Evolutionary conservation across 1,140 invertebrate genomes (phyloP).

Genomic region (Saccostrea glomerata): DNA sequence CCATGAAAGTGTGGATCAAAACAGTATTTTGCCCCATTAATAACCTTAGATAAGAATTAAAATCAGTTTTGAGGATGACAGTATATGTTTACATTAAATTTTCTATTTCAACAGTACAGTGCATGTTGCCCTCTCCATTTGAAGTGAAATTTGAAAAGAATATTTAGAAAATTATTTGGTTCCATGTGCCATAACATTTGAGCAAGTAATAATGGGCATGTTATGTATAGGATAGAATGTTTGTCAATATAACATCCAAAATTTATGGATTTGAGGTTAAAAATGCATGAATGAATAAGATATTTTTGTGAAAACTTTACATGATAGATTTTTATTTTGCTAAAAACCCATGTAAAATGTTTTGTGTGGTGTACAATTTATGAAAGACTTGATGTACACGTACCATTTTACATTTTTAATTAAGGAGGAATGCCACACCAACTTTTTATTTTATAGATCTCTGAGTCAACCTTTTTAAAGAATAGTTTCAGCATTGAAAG

Average conservation of each 20-base stretch:
- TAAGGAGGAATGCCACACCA: too few species aligned
- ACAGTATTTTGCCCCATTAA: constrained; percentile 1
- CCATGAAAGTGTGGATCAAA: neutral
- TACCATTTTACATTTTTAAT: too few species aligned
- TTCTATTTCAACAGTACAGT: neutral
- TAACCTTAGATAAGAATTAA: neutral
- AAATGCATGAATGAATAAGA: neutral
- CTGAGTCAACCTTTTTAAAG: too few species aligned
- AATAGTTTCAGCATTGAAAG: too few species aligned
- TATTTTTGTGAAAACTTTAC: too few species aligned
- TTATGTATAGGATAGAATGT: neutral
- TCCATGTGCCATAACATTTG: neutral
- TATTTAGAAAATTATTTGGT: neutral
- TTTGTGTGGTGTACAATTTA: too few species aligned
- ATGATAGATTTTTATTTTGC: too few species aligned
- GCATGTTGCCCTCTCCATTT: neutral
- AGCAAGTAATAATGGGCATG: too few species aligned
- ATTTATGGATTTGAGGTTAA: neutral
- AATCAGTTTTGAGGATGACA: neutral
- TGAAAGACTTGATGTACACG: too few species aligned
- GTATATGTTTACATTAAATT: neutral
- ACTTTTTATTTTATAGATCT: too few species aligned
- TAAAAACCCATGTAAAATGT: too few species aligned
- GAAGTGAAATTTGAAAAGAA: neutral
- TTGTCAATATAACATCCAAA: neutral